Evolutionary conservation across 2,888 invertebrate species (phyloP), one percentile per base, ranked within the genome.

Genomic region (Listrodromus nycthemerus): DNA sequence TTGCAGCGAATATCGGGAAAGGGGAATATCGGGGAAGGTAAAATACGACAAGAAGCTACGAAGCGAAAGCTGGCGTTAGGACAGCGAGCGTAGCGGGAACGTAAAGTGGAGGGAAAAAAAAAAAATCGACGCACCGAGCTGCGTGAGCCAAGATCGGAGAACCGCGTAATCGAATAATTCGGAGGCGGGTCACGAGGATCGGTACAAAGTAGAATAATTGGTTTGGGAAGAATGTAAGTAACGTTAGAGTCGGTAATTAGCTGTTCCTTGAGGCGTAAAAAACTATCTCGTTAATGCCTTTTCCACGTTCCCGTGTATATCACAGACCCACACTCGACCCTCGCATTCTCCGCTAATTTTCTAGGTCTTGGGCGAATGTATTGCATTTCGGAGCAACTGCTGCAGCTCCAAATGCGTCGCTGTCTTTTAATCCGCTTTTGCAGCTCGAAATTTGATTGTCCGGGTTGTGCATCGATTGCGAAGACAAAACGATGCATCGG

Each of bases 181-280:
- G 76, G 63, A 87, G 70, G 85, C 85, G 71, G 83, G 85, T 84
- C 87, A 88, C 87, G 88, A 85, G 84, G 82, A 65, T 70, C 80
- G 78, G 77, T 81, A 81, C 82, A 87, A 86, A 84, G 79, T 82
- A 79, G 75, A 80, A 86, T 81, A 82, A 86, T 86, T 89, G 87
- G 87, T 85, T 87, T 84, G 70, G 69, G 83, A 83, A 83, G 83
- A 82, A 82, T 83, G 82, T 87, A 87, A 87, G 87, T 85, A 87
- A 82, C 85, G 81, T 78, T 83, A 73, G 75, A 69, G 80, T 75
- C 76, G 81, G 83, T 85, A 87, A 89, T 89, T 89, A 86, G 86
- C 84, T 76, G 50, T 74, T 84, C 66, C 75, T 33, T 41, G 83
- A 75, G 80, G 83, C 45, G 45, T 19, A 70, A 58, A 65, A 65